A percentile compares a stretch with the other conserved stretches of the same genome.
These are phyloP conservation scores for Myotis myotis DNA, from an alignment of 2,797 vertebrate species.

Conservation along the genomic window DNA sequence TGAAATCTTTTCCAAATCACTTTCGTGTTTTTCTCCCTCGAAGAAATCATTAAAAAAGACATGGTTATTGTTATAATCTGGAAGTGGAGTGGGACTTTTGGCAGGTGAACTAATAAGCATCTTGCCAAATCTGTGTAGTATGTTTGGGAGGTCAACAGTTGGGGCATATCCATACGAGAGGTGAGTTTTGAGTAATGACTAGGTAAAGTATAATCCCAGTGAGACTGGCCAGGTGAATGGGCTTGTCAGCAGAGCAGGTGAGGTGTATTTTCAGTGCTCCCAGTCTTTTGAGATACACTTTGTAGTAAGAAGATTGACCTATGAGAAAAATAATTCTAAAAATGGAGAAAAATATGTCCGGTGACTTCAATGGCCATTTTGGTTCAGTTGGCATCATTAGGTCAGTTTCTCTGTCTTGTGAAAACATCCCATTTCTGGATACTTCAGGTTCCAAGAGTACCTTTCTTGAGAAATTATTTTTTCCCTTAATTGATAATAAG, in stretches of 20 bases:
- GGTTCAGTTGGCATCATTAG: background rate
- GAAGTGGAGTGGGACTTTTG: background rate
- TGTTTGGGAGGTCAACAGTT: background rate
- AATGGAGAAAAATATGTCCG: background rate
- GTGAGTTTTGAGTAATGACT: background rate
- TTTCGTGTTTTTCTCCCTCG: constrained; percentile 21
- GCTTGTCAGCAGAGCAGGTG: background rate
- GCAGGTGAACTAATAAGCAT: background rate
- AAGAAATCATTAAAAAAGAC: constrained; percentile 18
- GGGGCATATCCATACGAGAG: background rate
- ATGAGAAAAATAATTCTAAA: background rate
- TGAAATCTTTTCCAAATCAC: background rate
- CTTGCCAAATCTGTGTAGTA: background rate
- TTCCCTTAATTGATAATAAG: constrained; percentile 7
- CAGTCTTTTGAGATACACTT: constrained; percentile 2
- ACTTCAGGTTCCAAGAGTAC: background rate
- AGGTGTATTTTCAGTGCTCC: background rate
- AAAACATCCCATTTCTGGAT: background rate
- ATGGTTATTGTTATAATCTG: background rate
- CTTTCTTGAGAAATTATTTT: constrained; percentile 20
- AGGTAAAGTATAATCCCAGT: background rate
- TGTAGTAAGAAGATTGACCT: background rate
- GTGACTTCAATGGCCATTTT: background rate
- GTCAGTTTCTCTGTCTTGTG: background rate
- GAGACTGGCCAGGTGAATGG: background rate